A percentile compares a stretch with the other conserved stretches of the same genome.
Evolutionary conservation across 2,113 vertebrate genomes (phyloP).

Genomic region (Eptesicus fuscus): DNA sequence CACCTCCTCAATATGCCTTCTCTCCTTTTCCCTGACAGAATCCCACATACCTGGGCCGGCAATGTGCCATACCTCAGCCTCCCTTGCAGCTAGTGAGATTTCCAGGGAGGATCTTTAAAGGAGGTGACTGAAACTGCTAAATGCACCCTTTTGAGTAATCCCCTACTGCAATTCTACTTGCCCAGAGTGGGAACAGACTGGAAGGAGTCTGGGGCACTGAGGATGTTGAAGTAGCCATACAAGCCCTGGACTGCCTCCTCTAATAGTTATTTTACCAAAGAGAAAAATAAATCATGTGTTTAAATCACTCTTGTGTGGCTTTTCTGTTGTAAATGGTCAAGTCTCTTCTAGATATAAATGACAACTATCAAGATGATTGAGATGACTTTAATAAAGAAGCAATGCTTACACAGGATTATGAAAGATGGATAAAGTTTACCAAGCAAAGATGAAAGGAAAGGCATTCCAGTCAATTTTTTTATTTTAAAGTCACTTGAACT

Average conservation of each 20-base stretch:
- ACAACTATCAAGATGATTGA: neutral
- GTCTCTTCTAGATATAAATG: neutral
- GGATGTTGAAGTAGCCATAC: neutral
- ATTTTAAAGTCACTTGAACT: neutral
- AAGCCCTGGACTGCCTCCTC: neutral
- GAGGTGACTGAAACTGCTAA: neutral
- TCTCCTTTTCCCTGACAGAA: neutral
- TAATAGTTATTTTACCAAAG: neutral
- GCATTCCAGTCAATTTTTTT: neutral
- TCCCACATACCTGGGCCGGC: neutral
- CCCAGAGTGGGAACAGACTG: neutral
- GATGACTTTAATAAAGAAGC: neutral
- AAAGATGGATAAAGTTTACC: neutral
- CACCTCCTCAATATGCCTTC: neutral
- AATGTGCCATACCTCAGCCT: neutral
- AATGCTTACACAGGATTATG: neutral
- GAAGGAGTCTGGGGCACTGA: neutral
- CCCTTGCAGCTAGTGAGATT: neutral
- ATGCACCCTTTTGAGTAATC: neutral
- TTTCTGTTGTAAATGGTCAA: neutral
- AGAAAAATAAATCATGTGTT: neutral
- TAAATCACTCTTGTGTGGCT: neutral
- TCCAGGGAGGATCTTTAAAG: neutral
- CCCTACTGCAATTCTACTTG: neutral
- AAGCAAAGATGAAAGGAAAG: neutral